A percentile compares a stretch with the other conserved stretches of the same genome.
Evolutionary conservation across 2,888 invertebrate genomes (phyloP).

Genomic region (Eupithecia centaureata): DNA sequence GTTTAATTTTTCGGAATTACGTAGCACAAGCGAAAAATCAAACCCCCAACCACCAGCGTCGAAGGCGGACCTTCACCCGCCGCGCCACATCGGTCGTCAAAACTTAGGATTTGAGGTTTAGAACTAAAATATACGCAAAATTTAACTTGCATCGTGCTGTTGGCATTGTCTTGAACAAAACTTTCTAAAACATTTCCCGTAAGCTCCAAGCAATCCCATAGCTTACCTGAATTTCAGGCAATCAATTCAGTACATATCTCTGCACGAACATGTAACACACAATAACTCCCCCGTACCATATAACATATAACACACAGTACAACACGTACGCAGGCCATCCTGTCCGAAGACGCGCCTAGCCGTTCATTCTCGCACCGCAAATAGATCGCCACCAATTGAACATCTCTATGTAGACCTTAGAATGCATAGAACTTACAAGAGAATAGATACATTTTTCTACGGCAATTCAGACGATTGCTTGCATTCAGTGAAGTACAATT

Average conservation of each 20-base stretch:
- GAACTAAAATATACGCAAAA: too few species aligned
- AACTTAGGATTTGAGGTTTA: too few species aligned
- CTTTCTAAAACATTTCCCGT: neutral
- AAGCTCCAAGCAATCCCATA: neutral
- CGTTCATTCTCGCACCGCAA: slow-evolving; percentile 36
- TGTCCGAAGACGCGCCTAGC: slow-evolving; percentile 1
- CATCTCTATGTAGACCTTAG: slow-evolving; percentile 44
- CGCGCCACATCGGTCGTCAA: too few species aligned
- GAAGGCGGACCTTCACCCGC: too few species aligned
- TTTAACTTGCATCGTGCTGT: too few species aligned
- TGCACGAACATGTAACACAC: neutral
- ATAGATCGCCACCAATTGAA: slow-evolving; percentile 50
- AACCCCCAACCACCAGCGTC: too few species aligned
- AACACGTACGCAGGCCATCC: neutral
- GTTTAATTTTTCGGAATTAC: too few species aligned
- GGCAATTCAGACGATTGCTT: neutral
- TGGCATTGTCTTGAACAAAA: too few species aligned
- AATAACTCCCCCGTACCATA: neutral
- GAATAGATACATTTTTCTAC: neutral
- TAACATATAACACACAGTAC: neutral
- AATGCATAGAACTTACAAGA: slow-evolving; percentile 9
- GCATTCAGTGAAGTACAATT: neutral
- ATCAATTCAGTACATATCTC: neutral
- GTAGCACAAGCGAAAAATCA: too few species aligned
- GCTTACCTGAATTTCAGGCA: neutral